Conservation (phyloP, 1,140 invertebrate species). For the Euwallacea fornicatus region DNA sequence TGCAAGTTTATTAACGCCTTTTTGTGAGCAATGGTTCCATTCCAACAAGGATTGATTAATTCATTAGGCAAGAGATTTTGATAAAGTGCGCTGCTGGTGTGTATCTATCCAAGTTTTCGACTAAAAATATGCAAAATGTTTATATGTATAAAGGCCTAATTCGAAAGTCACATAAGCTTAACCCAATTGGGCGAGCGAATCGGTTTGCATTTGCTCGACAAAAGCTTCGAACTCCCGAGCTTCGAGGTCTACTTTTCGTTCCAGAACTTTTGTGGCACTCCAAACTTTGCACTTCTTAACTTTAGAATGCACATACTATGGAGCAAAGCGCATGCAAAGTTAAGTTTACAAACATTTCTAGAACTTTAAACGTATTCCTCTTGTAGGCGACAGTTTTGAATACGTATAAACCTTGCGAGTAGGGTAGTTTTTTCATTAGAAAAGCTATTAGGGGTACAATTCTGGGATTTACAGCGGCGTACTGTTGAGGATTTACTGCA, state of each 20-base stretch:
- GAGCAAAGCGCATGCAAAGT: neutral
- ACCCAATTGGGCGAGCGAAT: neutral
- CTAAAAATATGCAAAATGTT: too few relatives aligned
- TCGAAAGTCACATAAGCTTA: neutral
- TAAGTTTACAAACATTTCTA: neutral
- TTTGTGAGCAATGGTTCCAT: neutral
- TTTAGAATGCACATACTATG: neutral
- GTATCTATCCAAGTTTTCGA: too few relatives aligned
- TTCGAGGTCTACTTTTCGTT: conserved; percentile 1
- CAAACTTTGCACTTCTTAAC: conserved; percentile 2
- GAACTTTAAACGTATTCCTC: conserved; percentile 8
- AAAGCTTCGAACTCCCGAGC: neutral
- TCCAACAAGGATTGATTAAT: conserved; percentile 11
- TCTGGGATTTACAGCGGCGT: too few relatives aligned
- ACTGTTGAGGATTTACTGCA: too few relatives aligned
- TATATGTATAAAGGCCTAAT: too few relatives aligned
- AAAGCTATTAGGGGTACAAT: too few relatives aligned
- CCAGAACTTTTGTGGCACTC: neutral
- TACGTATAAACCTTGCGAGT: neutral
- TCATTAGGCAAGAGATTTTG: neutral
- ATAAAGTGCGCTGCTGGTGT: too few relatives aligned
- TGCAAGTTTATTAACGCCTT: conserved; percentile 11
- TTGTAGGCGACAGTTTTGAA: conserved; percentile 2
- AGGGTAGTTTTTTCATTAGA: too few relatives aligned
- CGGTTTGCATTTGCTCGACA: neutral